A percentile compares a stretch with the other conserved stretches of the same genome.
phyloP scores from a whole-genome alignment of 2,113 vertebrate species.

The Passer domesticus region DNA sequence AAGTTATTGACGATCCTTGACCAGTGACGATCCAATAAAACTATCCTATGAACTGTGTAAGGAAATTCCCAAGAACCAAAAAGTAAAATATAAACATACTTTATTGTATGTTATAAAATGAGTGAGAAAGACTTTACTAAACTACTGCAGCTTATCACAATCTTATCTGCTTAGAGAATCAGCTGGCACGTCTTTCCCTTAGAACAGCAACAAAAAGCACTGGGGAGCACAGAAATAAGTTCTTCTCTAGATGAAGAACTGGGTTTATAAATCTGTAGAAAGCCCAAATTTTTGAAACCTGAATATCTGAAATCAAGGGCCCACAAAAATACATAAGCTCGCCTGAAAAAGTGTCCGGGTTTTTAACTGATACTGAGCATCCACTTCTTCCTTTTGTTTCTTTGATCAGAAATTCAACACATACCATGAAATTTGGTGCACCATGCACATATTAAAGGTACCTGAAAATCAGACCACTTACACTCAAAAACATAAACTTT shows the following conservation, averaged over 20 bases:
- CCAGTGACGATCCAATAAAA: constrained; percentile 51
- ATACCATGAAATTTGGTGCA: not conserved
- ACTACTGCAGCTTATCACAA: not conserved
- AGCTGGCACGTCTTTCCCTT: no score
- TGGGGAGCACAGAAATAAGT: not conserved
- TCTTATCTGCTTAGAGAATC: not conserved
- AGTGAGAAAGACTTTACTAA: constrained; percentile 8
- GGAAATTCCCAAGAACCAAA: constrained; percentile 19
- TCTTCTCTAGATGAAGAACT: not conserved
- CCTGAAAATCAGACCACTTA: not conserved
- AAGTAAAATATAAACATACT: constrained; percentile 1
- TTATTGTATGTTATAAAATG: constrained; percentile 62
- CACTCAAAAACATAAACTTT: not conserved
- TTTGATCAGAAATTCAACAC: not conserved
- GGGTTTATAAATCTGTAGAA: not conserved
- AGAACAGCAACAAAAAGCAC: not conserved
- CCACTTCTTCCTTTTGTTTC: not conserved
- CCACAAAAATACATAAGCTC: not conserved
- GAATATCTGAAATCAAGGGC: not conserved
- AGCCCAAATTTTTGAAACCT: not conserved
- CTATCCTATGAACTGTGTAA: not conserved
- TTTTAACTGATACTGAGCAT: not conserved
- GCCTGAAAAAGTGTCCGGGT: not conserved
- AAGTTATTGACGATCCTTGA: constrained; percentile 53
- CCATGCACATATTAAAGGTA: not conserved